Base-by-base conservation (phyloP, 1,140 invertebrate species). In the Drosophila athabasca region DNA sequence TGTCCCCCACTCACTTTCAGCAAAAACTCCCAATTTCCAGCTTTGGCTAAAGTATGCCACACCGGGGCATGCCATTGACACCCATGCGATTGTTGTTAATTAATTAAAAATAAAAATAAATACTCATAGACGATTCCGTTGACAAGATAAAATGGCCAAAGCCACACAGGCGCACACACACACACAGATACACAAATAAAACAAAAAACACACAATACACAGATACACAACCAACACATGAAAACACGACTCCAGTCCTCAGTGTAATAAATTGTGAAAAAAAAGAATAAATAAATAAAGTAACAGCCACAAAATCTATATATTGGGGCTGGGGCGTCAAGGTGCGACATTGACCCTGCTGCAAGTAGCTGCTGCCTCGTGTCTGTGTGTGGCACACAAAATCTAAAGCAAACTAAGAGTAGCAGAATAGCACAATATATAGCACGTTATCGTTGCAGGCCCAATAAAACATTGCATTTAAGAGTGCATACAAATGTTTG, bases 231-330 rank as follows among this genome's bases (percentile, higher is more conserved):
- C 46, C 54, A 13, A 45, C 19, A 39, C 45, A 62, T 13, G 51
- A 48, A 76, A 61, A 60, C 44, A 49, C 54, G 69, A 53, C 46
- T 65, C 67, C 49, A 51, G 62, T 2, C 9, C 57, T 67, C 57
- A 69, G 80, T 80, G 76, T 65, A 81, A 85, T 85, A 85, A 87
- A 85, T 85, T 85, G 82, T 87, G 77, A 87, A 77, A 85, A 87
- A 66, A 65, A 50, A 49, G 49, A 19, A 17, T 19, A 43, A 17
- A 61, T 44, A 57, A 75, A 31, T 55, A 76, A 67, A 67, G 58
- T 68, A 57, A 45, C 72, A 64, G 81, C 59, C 68, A 45, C 65
- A 76, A 83, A 49, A 46, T 71, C 55, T 62, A 62, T 83, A 83
- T 76, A 79, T 65, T 74, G 35, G 1, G 3, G 4, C 35, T 64